phyloP scores from a whole-genome alignment of 2,797 vertebrate genomes.

The Gymnodraco acuticeps region DNA sequence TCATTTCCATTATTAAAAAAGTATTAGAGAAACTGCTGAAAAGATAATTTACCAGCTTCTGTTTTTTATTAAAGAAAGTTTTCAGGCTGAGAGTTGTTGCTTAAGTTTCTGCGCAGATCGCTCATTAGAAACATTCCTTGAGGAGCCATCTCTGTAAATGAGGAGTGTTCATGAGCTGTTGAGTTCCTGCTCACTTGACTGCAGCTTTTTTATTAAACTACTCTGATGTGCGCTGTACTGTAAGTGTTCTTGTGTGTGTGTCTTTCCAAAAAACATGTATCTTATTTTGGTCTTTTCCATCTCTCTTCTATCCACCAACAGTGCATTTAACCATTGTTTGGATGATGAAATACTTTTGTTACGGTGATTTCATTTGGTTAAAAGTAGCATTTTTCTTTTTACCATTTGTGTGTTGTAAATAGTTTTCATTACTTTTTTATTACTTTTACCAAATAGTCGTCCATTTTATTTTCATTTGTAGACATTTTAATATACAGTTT shows the following conservation, averaged over 20 bases:
- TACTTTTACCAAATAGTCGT: neutral
- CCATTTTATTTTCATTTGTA: neutral
- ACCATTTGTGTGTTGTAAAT: neutral
- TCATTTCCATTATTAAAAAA: too few relatives aligned
- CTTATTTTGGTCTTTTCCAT: neutral
- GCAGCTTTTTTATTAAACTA: constrained; percentile 18
- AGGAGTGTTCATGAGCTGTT: constrained; percentile 39
- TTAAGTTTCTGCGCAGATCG: constrained; percentile 11
- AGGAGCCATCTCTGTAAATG: constrained; percentile 47
- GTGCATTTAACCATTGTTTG: neutral
- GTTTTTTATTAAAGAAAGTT: constrained; percentile 16
- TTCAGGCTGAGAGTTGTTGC: neutral
- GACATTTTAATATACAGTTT: neutral
- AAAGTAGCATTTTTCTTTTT: neutral
- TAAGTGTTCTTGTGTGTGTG: constrained; percentile 25
- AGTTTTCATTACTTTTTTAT: neutral
- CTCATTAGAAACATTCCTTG: constrained; percentile 36
- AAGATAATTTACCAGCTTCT: neutral
- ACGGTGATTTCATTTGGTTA: fast-evolving
- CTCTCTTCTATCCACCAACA: neutral
- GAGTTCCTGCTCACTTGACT: neutral
- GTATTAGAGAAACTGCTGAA: neutral
- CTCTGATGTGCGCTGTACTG: constrained; percentile 18
- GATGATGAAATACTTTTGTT: neutral
- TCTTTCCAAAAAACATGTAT: neutral